phyloP scores from a whole-genome alignment of 2,888 invertebrate species.

The Dasypolia templi region DNA sequence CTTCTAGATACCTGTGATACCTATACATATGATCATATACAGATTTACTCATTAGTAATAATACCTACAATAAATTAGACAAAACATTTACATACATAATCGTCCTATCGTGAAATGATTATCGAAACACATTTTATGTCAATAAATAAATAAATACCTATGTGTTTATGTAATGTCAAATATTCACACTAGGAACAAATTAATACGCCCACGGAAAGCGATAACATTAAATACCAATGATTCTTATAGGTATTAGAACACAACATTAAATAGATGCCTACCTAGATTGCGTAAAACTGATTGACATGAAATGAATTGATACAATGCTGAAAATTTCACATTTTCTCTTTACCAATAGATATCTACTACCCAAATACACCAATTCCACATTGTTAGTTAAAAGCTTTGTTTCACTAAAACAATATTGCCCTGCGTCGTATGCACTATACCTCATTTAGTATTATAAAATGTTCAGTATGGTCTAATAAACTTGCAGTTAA shows the following conservation, averaged over 20 bases:
- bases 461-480: not conserved
- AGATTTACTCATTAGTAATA: not conserved
- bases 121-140: conserved; percentile 2
- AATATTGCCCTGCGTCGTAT: no score
- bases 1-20: not conserved
- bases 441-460: not conserved
- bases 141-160: not conserved
- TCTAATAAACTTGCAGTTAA: not conserved
- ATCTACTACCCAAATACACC: not conserved
- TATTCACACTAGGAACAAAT: not conserved
- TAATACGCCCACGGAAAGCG: not conserved
- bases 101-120: not conserved
- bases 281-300: not conserved
- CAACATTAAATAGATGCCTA: not conserved
- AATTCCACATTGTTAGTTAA: not conserved
- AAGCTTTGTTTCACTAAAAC: not conserved
- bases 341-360: not conserved
- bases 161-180: not conserved
- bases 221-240: conserved; percentile 35
- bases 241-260: not conserved
- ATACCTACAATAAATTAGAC: not conserved
- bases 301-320: not conserved
- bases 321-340: no score
- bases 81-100: not conserved
- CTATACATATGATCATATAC: not conserved